phyloP scores from a whole-genome alignment of 2,113 vertebrate species.

The Meriones unguiculatus region DNA sequence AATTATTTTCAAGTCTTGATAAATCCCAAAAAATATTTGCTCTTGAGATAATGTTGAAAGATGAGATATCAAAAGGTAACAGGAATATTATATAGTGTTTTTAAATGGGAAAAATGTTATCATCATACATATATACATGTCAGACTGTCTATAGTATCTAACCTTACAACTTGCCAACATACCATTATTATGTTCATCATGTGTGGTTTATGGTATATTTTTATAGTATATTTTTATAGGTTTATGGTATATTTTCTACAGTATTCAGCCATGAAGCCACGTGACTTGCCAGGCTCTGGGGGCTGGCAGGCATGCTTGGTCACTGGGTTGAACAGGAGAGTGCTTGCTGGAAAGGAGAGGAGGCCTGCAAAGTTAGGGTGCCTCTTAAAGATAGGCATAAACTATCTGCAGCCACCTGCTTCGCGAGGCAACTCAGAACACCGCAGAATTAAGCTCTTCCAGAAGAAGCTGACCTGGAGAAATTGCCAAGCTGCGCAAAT shows the following conservation, averaged over 20 bases:
- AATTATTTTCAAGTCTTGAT: background rate
- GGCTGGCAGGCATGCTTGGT: slow-evolving; percentile 16
- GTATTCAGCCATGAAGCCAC: background rate
- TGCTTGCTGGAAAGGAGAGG: background rate
- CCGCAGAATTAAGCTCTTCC: slow-evolving; percentile 75
- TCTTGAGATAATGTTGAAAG: slow-evolving; percentile 56
- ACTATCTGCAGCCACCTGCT: slow-evolving; percentile 55
- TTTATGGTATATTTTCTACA: background rate
- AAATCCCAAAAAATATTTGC: slow-evolving; percentile 57
- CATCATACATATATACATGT: background rate
- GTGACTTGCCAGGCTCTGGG: slow-evolving; percentile 25
- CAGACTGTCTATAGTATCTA: background rate
- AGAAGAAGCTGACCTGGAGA: slow-evolving; percentile 63
- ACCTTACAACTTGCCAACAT: background rate
- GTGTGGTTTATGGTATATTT: background rate
- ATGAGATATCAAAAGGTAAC: slow-evolving; percentile 39
- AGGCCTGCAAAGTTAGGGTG: slow-evolving; percentile 24
- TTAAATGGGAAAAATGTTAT: background rate
- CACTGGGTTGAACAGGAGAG: slow-evolving; percentile 4
- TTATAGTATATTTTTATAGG: too few relatives aligned
- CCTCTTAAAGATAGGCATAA: slow-evolving; percentile 51
- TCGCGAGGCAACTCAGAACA: slow-evolving; percentile 48
- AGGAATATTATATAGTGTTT: background rate
- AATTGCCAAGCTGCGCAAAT: slow-evolving; percentile 84
- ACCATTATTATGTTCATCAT: background rate